Evolutionary conservation across 2,797 vertebrate genomes (phyloP).

Genomic region (Acestrorhynchus altus): DNA sequence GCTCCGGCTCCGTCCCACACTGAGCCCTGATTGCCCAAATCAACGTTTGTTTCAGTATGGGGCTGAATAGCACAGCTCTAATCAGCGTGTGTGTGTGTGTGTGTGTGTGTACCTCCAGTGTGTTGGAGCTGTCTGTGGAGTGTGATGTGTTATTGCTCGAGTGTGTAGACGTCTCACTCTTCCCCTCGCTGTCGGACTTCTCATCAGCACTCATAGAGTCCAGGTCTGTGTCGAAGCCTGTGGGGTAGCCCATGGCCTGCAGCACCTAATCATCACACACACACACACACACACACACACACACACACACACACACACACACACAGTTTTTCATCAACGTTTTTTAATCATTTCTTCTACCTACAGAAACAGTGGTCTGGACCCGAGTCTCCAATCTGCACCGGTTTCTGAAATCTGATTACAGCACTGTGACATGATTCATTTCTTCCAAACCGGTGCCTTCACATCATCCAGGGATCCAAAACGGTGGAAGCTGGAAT

Average conservation of each 20-base stretch:
- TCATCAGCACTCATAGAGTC: constrained; percentile 98
- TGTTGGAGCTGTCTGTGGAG: constrained; percentile 92
- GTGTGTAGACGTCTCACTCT: constrained; percentile 93
- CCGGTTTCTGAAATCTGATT: neutral
- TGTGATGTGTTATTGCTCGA: constrained; percentile 96
- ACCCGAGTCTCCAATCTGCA: too few species aligned
- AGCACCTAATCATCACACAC: constrained; percentile 83
- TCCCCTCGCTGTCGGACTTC: constrained; percentile 96
- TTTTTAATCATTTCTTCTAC: too few species aligned
- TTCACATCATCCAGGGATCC: too few species aligned
- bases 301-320: neutral
- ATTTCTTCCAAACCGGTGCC: too few species aligned
- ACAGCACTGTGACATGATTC: neutral
- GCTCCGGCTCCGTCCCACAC: too few species aligned
- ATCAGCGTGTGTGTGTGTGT: neutral
- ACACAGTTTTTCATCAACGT: too few species aligned
- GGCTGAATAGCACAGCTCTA: neutral
- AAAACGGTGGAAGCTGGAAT: too few species aligned
- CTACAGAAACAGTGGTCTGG: too few species aligned
- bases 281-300: constrained; percentile 18
- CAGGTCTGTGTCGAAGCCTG: constrained; percentile 95
- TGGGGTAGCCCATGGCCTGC: constrained; percentile 98
- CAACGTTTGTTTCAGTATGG: neutral
- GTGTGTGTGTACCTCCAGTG: constrained; percentile 85
- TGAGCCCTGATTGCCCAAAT: too few species aligned